These are phyloP conservation scores for Haliclona indistincta DNA, from an alignment of 37 sponge, comb jelly and placozoan species.

Conservation along the genomic window DNA sequence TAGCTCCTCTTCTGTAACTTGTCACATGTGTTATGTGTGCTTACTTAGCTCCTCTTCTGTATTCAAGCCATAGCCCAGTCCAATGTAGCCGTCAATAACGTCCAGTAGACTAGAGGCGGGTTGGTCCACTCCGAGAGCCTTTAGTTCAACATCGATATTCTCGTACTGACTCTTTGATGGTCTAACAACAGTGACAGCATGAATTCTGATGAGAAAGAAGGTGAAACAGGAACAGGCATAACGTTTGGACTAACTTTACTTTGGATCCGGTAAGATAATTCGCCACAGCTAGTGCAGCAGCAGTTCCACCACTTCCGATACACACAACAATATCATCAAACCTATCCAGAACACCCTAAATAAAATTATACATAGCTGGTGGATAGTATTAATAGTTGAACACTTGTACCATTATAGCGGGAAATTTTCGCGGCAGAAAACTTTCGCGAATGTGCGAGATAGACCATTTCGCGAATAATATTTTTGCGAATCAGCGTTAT, in stretches of 20 bases:
- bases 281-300: slow-evolving; percentile 60
- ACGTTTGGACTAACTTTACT: slow-evolving; percentile 43
- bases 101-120: slow-evolving; percentile 50
- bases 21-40: too few species aligned
- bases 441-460: too few species aligned
- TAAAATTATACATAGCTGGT: too few species aligned
- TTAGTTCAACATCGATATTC: not conserved
- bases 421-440: too few species aligned
- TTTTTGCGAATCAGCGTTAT: too few species aligned
- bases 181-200: not conserved
- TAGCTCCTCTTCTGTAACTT: too few species aligned
- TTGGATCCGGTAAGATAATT: slow-evolving; percentile 80
- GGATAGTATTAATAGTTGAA: too few species aligned
- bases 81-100: slow-evolving; percentile 80
- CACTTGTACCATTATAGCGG: too few species aligned
- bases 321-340: slow-evolving; percentile 80
- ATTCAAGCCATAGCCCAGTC: slow-evolving; percentile 69
- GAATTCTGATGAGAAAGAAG: not conserved
- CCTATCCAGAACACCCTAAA: too few species aligned
- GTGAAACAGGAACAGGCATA: not conserved
- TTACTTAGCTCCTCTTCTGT: slow-evolving; percentile 80
- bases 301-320: slow-evolving; percentile 77
- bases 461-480: too few species aligned
- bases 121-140: not conserved
- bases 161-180: too few species aligned